These are phyloP conservation scores for Gastrophysa polygoni DNA, from an alignment of 2,888 invertebrate genomes.

Conservation along the genomic window DNA sequence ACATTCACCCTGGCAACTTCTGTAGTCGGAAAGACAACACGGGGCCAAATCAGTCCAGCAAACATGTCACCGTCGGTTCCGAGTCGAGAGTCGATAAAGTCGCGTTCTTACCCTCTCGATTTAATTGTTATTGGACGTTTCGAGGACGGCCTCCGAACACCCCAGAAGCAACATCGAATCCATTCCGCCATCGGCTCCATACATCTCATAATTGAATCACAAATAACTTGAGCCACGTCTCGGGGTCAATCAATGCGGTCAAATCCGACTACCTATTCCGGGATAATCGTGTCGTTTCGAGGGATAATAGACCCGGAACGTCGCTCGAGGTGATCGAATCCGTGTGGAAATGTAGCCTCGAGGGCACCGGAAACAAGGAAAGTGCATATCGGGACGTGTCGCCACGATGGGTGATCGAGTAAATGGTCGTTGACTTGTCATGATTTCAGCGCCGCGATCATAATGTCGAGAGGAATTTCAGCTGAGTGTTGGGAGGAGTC, in stretches of 20 bases:
- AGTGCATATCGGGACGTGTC: conserved; percentile 25
- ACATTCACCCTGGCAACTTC: too few relatives aligned
- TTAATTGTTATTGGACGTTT: too few relatives aligned
- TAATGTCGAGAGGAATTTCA: neutral
- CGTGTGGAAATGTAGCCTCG: conserved; percentile 13
- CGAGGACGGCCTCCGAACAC: too few relatives aligned
- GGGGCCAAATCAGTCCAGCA: too few relatives aligned
- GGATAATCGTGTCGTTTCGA: conserved; percentile 25
- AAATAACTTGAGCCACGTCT: neutral
- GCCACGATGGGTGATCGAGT: neutral
- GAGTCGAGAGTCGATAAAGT: too few relatives aligned
- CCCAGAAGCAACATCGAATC: neutral
- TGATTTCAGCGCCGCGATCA: too few relatives aligned
- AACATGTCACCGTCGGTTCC: too few relatives aligned
- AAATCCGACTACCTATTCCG: neutral
- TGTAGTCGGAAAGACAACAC: too few relatives aligned
- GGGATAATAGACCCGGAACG: conserved; percentile 20
- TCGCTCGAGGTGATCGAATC: conserved; percentile 7
- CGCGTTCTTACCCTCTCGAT: too few relatives aligned
- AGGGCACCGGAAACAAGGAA: conserved; percentile 24
- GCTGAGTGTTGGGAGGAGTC: too few relatives aligned
- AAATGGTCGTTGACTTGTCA: too few relatives aligned
- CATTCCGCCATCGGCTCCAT: neutral
- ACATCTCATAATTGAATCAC: neutral
- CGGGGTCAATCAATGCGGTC: neutral